Base-by-base conservation (phyloP, 1,140 invertebrate species). In the Lutraria rhynchaena region DNA sequence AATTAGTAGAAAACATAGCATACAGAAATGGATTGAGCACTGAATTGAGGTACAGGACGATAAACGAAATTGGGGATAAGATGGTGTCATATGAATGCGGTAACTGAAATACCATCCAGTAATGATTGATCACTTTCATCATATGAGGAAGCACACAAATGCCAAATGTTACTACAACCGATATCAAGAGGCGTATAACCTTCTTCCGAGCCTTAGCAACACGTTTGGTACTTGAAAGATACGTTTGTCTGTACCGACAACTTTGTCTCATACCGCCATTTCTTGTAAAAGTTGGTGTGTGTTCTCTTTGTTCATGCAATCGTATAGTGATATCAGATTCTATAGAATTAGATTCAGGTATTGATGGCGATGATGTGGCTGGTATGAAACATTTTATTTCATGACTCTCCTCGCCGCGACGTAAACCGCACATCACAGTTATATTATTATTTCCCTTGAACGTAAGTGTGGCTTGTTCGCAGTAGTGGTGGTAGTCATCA, bases 61-160 rank as follows among this genome's bases (percentile, higher is more conserved):
- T 94, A 91, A 95, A 96, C 11, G 96, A 96, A n/a, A 96, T 93
- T 0, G 96, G 96, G 2, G 96, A 96, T 58, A 97, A 93, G 0
- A 97, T 92, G 19, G 95, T 94, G 88, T 95, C 95, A 87, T 96
- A 95, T 85, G 95, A 93, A 60, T 94, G 94, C 35, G 94, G 94
- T 55, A 70, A 29, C 0, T 61, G 24, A 53, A 81, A 53, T 1
- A 89, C 31, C 15, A 82, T 19, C 89, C 88, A 91, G 61, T 86
- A 88, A 46, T 96, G 95, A 95, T 96, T 96, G 92, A 96, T 94
- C 89, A 97, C 96, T 15, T 96, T 93, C 0, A 95, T 95, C 92
- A 97, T 96, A 91, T 96, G 95, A 0, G 96, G 96, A 29, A 97
- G 91, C 91, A 97, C 96, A 92, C 96, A 97, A 15, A 97, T 83